Conservation (phyloP, 1,140 invertebrate species). For the Bombus terrestris region DNA sequence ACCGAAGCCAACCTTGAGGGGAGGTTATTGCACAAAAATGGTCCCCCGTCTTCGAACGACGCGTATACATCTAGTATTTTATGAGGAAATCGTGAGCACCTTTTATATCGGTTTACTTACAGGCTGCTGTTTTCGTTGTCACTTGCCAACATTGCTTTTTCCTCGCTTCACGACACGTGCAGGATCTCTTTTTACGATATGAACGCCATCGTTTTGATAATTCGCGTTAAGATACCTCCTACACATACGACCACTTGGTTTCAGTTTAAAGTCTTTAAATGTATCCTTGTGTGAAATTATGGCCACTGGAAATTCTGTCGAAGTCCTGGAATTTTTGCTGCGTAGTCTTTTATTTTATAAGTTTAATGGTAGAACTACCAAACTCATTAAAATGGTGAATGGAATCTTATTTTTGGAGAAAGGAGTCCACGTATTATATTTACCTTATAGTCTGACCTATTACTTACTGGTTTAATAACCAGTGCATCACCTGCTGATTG, state of each 20-base stretch:
- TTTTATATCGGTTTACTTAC: constrained; percentile 74
- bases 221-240: not conserved
- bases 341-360: not conserved
- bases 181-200: not conserved
- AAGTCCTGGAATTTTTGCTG: too few relatives aligned
- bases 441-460: too few relatives aligned
- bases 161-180: not conserved
- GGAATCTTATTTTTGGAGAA: too few relatives aligned
- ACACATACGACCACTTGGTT: not conserved
- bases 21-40: constrained; percentile 52
- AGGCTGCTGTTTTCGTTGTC: constrained; percentile 45
- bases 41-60: constrained; percentile 19
- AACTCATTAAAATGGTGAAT: too few relatives aligned
- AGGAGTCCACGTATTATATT: not conserved
- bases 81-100: constrained; percentile 74
- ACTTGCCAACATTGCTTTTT: not conserved
- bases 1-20: not conserved
- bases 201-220: not conserved
- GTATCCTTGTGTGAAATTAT: not conserved
- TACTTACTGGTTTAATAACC: too few relatives aligned
- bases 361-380: too few relatives aligned
- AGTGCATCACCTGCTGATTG: too few relatives aligned
- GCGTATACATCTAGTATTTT: constrained; percentile 70
- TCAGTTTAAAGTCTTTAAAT: not conserved
- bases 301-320: not conserved